Evolutionary conservation across 2,888 invertebrate species (phyloP).

Genomic region (Melangyna quadrimaculata): DNA sequence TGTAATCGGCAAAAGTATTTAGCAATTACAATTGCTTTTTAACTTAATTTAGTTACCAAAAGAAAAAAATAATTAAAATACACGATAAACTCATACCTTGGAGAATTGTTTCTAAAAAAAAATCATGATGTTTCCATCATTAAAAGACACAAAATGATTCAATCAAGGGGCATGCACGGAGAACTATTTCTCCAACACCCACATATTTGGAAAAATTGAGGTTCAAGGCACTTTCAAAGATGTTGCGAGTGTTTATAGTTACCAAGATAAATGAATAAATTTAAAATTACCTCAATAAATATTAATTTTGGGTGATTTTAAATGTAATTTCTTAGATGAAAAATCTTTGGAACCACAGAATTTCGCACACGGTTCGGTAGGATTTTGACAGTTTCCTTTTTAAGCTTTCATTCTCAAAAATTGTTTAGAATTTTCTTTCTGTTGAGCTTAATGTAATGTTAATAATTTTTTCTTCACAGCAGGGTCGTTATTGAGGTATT

Average conservation of each 20-base stretch:
- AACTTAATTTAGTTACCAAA: too few relatives aligned
- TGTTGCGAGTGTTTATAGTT: neutral
- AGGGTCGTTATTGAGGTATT: neutral
- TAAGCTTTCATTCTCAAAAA: neutral
- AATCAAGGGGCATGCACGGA: neutral
- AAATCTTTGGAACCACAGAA: slow-evolving; percentile 6
- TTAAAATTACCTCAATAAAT: slow-evolving; percentile 22
- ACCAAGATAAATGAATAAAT: rapidly evolving
- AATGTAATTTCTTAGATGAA: neutral
- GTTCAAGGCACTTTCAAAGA: neutral
- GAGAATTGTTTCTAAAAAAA: neutral
- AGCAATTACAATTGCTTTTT: neutral
- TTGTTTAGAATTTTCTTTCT: slow-evolving; percentile 19
- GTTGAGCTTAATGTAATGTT: neutral
- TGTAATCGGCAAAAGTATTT: slow-evolving; percentile 13
- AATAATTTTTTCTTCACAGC: neutral
- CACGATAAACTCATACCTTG: neutral
- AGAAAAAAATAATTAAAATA: too few relatives aligned
- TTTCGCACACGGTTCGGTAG: slow-evolving; percentile 40
- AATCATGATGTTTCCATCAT: too few relatives aligned
- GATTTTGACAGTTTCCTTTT: slow-evolving; percentile 42
- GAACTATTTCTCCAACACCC: neutral
- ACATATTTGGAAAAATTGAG: neutral
- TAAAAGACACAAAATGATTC: too few relatives aligned
- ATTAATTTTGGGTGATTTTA: neutral